Base-by-base conservation (phyloP, 2,888 invertebrate genomes). In the Eupithecia inturbata region DNA sequence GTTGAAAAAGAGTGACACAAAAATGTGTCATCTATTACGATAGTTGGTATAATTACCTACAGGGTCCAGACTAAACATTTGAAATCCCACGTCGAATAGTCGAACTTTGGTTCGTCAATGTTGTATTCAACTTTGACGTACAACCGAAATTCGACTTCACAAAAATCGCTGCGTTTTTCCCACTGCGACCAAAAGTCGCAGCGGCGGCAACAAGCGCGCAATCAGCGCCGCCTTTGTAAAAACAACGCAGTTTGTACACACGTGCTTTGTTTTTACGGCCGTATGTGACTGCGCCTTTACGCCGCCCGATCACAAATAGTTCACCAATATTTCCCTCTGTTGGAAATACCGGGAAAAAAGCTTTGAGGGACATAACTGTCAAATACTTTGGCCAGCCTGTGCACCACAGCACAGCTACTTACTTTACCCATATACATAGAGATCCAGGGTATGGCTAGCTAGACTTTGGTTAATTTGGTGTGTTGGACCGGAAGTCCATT, bases 131-230 rank as follows among this genome's bases (percentile, higher is more conserved):
- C 5, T 33, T 39, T 36, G 12, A 64, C n/a, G 53, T 10, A 22
- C 53, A 53, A 22, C 53, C 7, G 22, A 22, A n/a, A n/a, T 22
- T n/a, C n/a, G 9, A 49, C n/a, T n/a, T 49, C n/a, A 49, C 49
- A n/a, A 53, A 53, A 53, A 53, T 22, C 53, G 53, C n/a, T 53
- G 53, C 53, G 53, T 53, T 53, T 22, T 22, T 22, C n/a, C 22
- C 22, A 12, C 10, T 53, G 53, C 53, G 22, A 3, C 3, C 49
- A 3, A 9, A 22, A 53, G 22, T 53, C 53, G 53, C 53, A 2
- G 62, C 31, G n/a, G 16, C 78, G 83, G 82, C 82, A 84, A 86
- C 87, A 84, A 85, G 84, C 81, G 83, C 79, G 82, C 85, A 87
- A 87, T 87, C 85, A 86, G 73, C 62, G 81, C 76, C 72, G 71